These are phyloP conservation scores for Pandion haliaetus DNA, from an alignment of 2,113 vertebrate species.

Conservation along the genomic window DNA sequence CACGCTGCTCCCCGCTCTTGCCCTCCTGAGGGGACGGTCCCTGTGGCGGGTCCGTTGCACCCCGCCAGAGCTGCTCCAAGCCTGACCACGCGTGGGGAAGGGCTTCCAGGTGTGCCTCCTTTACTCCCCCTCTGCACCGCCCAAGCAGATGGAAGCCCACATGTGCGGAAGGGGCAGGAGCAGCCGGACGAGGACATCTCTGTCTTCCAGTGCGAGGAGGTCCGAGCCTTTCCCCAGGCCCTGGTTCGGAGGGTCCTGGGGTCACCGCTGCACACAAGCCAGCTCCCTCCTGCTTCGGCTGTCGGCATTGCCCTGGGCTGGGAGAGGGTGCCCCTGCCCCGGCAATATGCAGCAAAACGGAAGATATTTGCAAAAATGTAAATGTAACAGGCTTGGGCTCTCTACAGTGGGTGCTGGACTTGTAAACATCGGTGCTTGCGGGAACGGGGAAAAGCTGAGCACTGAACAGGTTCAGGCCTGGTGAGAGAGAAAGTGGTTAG, in stretches of 20 bases:
- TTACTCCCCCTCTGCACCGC: neutral
- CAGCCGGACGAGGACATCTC: neutral
- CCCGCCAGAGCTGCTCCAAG: neutral
- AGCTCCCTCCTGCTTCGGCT: no score
- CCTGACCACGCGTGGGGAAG: neutral
- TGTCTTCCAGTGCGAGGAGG: neutral
- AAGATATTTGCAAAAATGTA: neutral
- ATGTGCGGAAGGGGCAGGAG: neutral
- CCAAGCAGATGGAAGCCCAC: neutral
- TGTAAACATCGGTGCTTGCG: rapidly evolving
- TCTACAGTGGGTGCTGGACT: neutral
- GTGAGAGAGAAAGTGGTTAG: neutral
- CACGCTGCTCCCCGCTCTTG: neutral
- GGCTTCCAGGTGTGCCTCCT: neutral
- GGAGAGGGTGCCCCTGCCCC: neutral
- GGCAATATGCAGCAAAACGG: neutral
- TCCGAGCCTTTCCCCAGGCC: neutral
- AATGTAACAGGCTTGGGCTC: no score
- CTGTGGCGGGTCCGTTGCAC: rapidly evolving
- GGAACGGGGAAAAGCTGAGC: neutral
- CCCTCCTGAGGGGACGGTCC: neutral
- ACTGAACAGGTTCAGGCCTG: neutral
- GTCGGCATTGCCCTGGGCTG: neutral
- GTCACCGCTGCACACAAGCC: neutral
- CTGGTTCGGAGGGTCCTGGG: neutral